Conservation (phyloP, 2,113 vertebrate species). For the Damaliscus lunatus region DNA sequence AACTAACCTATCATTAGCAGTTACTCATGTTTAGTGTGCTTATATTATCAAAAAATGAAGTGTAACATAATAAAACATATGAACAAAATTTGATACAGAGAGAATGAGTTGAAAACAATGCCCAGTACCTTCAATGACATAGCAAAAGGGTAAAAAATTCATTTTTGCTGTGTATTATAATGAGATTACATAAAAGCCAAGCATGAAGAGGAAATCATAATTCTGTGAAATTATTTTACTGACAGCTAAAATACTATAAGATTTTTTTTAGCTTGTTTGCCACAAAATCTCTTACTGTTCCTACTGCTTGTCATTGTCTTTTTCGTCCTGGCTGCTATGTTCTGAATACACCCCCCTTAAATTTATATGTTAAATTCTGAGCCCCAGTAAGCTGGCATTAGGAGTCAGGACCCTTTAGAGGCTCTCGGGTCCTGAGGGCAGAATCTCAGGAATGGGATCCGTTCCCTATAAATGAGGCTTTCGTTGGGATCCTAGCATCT, state of each 20-base stretch:
- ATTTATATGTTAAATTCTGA: neutral
- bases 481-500: neutral
- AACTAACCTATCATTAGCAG: neutral
- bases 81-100: neutral
- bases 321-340: neutral
- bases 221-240: neutral
- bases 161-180: neutral
- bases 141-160: neutral
- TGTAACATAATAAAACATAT: neutral
- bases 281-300: neutral
- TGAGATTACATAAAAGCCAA: neutral
- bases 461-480: neutral
- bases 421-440: neutral
- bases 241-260: neutral
- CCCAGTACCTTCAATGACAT: neutral
- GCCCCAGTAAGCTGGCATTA: neutral
- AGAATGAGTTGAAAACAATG: neutral
- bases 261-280: neutral
- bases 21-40: neutral
- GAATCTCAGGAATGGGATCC: neutral
- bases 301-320: neutral
- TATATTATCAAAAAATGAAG: neutral
- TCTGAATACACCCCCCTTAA: neutral
- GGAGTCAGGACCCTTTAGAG: neutral
- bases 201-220: neutral